These are phyloP conservation scores for Chiloscyllium plagiosum DNA, from an alignment of 2,113 vertebrate species.

Conservation along the genomic window DNA sequence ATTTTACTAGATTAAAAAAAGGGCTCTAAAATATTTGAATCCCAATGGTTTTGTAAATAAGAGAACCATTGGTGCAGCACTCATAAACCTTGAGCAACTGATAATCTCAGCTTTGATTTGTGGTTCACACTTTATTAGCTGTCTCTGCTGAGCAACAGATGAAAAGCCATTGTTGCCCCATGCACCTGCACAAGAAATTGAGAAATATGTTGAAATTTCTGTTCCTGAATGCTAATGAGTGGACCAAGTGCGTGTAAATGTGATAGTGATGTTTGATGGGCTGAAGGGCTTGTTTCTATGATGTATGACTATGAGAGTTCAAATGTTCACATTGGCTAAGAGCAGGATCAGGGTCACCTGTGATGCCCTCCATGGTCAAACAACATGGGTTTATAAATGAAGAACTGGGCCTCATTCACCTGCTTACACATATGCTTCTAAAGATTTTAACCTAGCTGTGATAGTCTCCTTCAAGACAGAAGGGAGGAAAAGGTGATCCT, in stretches of 20 bases:
- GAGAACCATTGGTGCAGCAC: neutral
- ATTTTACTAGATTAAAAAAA: neutral
- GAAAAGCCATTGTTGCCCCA: neutral
- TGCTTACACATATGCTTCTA: neutral
- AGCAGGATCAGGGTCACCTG: neutral
- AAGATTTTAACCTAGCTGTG: neutral
- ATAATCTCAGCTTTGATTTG: neutral
- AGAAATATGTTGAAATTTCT: neutral
- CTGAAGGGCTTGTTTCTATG: too few relatives aligned
- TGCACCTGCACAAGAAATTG: neutral
- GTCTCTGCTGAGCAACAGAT: neutral
- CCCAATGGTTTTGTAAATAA: neutral
- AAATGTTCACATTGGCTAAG: neutral
- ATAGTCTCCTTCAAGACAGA: neutral
- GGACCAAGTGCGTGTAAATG: too few relatives aligned
- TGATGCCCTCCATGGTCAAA: neutral
- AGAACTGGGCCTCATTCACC: neutral
- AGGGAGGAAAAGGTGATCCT: neutral
- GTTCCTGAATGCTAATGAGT: neutral
- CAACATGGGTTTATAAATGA: neutral
- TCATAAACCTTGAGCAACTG: neutral
- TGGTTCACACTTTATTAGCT: neutral
- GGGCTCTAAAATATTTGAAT: neutral
- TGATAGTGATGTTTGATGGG: too few relatives aligned
- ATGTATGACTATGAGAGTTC: neutral